These are phyloP conservation scores for Watersipora subatra DNA, from an alignment of 1,140 invertebrate species.

Conservation along the genomic window DNA sequence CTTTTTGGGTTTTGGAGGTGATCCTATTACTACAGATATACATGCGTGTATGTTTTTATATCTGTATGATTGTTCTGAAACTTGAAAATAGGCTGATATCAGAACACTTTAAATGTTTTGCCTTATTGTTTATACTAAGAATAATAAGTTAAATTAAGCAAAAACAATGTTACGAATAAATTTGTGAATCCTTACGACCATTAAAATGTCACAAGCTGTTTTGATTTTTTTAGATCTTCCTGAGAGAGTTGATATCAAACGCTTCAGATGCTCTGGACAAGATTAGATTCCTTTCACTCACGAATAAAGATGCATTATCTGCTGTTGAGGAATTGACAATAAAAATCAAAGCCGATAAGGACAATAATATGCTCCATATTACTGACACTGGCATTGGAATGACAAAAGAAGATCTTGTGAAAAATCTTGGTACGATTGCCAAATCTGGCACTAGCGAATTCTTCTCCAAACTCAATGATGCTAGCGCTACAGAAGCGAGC, in stretches of 20 bases:
- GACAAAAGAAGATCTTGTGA: conserved; percentile 85
- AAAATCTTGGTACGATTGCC: conserved; percentile 95
- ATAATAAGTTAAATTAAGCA: no score
- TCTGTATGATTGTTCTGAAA: no score
- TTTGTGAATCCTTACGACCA: not conserved
- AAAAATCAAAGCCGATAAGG: conserved; percentile 90
- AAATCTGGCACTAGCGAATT: conserved; percentile 99
- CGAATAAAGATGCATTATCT: conserved; percentile 62
- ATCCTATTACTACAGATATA: no score
- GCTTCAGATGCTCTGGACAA: conserved; percentile 42
- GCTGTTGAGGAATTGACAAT: conserved; percentile 71
- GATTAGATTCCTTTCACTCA: conserved; percentile 69
- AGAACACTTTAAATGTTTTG: no score
- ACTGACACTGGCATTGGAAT: conserved; percentile 96
- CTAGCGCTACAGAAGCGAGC: conserved; percentile 21
- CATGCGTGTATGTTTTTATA: no score
- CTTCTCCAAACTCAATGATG: conserved; percentile 77
- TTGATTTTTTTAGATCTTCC: conserved; percentile 61
- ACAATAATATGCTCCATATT: conserved; percentile 82
- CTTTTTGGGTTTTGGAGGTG: no score
- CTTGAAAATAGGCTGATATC: no score
- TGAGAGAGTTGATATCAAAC: conserved; percentile 93
- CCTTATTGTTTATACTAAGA: no score
- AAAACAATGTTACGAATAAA: no score
- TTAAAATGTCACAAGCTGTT: not conserved